Evolutionary conservation across 2,888 invertebrate genomes (phyloP).

Genomic region (Nomada lathburiana): DNA sequence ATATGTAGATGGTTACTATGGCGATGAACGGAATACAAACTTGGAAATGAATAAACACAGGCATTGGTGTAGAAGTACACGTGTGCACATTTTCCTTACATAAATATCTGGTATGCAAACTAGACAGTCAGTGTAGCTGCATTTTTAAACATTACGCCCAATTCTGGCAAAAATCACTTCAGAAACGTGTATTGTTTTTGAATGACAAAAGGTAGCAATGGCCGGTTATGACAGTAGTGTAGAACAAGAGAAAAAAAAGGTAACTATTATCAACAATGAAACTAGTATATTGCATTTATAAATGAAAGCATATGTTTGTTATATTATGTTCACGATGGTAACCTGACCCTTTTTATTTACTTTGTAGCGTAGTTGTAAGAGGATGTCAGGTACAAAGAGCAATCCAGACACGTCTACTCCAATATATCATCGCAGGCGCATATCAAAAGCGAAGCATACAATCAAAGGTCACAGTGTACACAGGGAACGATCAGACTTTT

Average conservation of each 20-base stretch:
- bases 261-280: neutral
- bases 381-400: constrained; percentile 35
- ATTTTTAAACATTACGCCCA: neutral
- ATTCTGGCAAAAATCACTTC: neutral
- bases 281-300: neutral
- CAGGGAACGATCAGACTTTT: constrained; percentile 48
- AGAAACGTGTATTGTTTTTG: neutral
- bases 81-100: neutral
- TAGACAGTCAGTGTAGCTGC: neutral
- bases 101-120: neutral
- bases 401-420: constrained; percentile 71
- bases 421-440: constrained; percentile 60
- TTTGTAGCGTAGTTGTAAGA: constrained; percentile 3
- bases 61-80: neutral
- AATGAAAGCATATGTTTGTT: neutral
- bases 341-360: neutral
- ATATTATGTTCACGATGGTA: neutral
- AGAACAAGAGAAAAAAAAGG: constrained; percentile 17
- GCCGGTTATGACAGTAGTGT: neutral
- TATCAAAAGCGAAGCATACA: constrained; percentile 61
- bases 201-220: constrained; percentile 15
- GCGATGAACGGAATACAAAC: constrained; percentile 30
- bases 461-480: constrained; percentile 44
- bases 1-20: constrained; percentile 10
- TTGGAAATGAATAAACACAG: constrained; percentile 26